Evolutionary conservation across 1,140 invertebrate genomes (phyloP).

Genomic region (Tetraneura akinire): DNA sequence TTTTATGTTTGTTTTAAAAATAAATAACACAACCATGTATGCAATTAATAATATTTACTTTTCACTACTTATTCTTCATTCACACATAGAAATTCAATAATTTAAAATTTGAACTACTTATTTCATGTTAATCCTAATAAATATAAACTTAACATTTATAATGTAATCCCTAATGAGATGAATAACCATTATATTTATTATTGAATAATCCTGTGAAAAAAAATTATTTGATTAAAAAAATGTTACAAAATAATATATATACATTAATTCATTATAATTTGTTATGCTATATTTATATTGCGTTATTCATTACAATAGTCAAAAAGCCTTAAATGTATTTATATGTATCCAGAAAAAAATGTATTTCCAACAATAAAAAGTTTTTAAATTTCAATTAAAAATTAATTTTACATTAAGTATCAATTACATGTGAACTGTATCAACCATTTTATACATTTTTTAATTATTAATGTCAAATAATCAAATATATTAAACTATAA

Average conservation of each 20-base stretch:
- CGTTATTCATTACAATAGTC: background rate
- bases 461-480: no score
- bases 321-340: background rate
- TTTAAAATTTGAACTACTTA: conserved; percentile 32
- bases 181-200: conserved; percentile 35
- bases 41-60: background rate
- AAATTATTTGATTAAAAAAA: background rate
- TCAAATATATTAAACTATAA: no score
- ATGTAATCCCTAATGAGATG: background rate
- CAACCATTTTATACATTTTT: no score
- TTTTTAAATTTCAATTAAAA: no score
- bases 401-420: no score
- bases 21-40: conserved; percentile 50
- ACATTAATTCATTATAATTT: no score
- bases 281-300: background rate
- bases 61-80: conserved; percentile 45
- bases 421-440: no score
- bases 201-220: conserved; percentile 45
- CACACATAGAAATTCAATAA: background rate
- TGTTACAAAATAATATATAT: no score
- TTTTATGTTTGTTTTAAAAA: conserved; percentile 47
- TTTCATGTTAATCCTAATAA: conserved; percentile 44
- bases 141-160: conserved; percentile 48
- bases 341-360: background rate
- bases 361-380: no score